Percentiles rank a stretch among this genome's conserved stretches.
phyloP scores from a whole-genome alignment of 2,888 invertebrate species.

The Adelphocoris suturalis region DNA sequence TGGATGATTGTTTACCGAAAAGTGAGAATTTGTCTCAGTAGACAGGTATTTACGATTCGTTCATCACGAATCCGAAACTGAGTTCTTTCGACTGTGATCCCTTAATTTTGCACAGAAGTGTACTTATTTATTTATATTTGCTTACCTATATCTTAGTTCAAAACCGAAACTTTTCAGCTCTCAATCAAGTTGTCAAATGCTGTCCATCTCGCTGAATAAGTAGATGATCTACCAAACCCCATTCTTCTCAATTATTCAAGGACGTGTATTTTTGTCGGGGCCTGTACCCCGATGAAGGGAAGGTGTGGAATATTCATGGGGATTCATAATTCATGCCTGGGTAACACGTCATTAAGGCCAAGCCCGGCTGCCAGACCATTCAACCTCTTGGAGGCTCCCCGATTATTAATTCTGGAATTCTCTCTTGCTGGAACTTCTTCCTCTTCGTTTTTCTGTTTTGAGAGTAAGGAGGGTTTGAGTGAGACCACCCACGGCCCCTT shows the following conservation, averaged over 20 bases:
- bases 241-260: neutral
- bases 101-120: too few relatives aligned
- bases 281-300: neutral
- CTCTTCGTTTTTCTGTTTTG: neutral
- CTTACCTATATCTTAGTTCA: too few relatives aligned
- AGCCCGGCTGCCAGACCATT: neutral
- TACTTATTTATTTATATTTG: too few relatives aligned
- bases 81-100: too few relatives aligned
- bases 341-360: neutral
- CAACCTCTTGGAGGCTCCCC: conserved; percentile 1
- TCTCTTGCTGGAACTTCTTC: neutral
- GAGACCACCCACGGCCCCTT: neutral
- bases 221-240: too few relatives aligned
- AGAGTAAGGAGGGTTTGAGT: neutral
- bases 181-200: too few relatives aligned
- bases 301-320: neutral
- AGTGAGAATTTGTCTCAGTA: too few relatives aligned
- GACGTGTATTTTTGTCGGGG: neutral
- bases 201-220: too few relatives aligned
- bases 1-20: too few relatives aligned
- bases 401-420: conserved; percentile 1
- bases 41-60: too few relatives aligned
- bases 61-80: too few relatives aligned
- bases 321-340: neutral
- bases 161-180: too few relatives aligned